Base-by-base conservation (phyloP, 2,888 invertebrate species). In the Pemphredon lugubris region DNA sequence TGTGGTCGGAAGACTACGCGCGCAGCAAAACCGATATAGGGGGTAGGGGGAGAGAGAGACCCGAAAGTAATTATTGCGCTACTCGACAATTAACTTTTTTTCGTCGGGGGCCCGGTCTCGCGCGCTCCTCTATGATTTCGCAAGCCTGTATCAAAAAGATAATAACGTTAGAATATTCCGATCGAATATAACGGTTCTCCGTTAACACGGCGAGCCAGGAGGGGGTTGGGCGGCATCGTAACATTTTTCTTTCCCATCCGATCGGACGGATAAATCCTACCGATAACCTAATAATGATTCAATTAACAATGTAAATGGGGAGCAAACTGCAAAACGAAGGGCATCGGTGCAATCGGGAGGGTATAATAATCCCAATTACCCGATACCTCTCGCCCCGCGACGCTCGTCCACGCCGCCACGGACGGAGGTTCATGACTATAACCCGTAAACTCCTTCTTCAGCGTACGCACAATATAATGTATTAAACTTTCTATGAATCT, bases 81-180 rank as follows among this genome's bases (percentile, higher is more conserved):
- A 81, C 85, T 80, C 82, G 84, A 85, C 85, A 85, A 88, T 88
- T 87, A 88, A 88, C 87, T 87, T 88, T 87, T 87, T 87, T 78
- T 73, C 63, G n/a, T n/a, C n/a, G n/a, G n/a, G n/a, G 64, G 66
- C 58, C 61, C 64, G 63, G 73, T 39, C 70, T 53, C 73, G 61
- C 65, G 67, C 74, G 65, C 79, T 79, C 73, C 83, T 83, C 82
- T 83, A 85, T 86, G 86, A 87, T 87, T 87, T 87, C 79, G 86
- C 77, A 80, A n/a, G 80, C 73, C 78, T 71, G 77, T 82, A 84
- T 83, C 81, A 81, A 81, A 79, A 77, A 83, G 82, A 85, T 85
- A 86, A 86, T 85, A 82, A 86, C 79, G 77, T 81, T 71, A 53
- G 63, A 58, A 73, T 73, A 79, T 81, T 79, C 74, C 55, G 47